A percentile compares a stretch with the other conserved stretches of the same genome.
Conservation (phyloP, 2,888 invertebrate genomes). For the Meta bourneti region DNA sequence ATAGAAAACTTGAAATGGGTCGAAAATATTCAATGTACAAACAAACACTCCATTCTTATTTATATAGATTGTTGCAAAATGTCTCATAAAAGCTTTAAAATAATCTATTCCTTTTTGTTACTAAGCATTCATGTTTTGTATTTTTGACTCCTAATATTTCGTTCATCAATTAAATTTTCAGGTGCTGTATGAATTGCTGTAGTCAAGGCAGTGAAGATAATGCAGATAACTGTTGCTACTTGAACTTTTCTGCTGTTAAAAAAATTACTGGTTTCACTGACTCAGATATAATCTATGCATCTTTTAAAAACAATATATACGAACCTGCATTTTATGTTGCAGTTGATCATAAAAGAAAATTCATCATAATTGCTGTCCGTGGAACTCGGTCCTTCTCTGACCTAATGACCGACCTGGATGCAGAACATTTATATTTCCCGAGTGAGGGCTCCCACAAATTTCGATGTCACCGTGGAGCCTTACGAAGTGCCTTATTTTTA, state of each 20-base stretch:
- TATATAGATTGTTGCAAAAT: no score
- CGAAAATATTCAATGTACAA: no score
- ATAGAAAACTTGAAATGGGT: no score
- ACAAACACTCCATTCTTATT: no score
- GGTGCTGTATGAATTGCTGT: slow-evolving; percentile 38
- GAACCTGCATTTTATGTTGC: slow-evolving; percentile 66
- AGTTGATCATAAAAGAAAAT: slow-evolving; percentile 45
- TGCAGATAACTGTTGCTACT: slow-evolving; percentile 49
- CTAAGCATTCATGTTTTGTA: no score
- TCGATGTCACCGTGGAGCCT: slow-evolving; percentile 56
- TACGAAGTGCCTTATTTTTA: slow-evolving; percentile 62
- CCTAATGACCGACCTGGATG: slow-evolving; percentile 55
- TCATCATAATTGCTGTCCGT: slow-evolving; percentile 49
- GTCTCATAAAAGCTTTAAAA: no score
- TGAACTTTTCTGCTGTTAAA: slow-evolving; percentile 51
- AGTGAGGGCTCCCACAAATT: not conserved
- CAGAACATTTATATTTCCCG: slow-evolving; percentile 28
- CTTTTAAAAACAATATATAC: slow-evolving; percentile 46
- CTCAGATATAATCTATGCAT: slow-evolving; percentile 60
- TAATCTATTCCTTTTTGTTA: no score
- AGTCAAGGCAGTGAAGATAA: not conserved
- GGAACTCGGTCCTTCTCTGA: slow-evolving; percentile 66
- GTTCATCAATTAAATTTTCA: slow-evolving; percentile 6
- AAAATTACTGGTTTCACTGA: slow-evolving; percentile 45
- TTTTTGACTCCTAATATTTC: no score